Conservation (phyloP, 2,888 invertebrate genomes). For the Ditylenchus weischeri region DNA sequence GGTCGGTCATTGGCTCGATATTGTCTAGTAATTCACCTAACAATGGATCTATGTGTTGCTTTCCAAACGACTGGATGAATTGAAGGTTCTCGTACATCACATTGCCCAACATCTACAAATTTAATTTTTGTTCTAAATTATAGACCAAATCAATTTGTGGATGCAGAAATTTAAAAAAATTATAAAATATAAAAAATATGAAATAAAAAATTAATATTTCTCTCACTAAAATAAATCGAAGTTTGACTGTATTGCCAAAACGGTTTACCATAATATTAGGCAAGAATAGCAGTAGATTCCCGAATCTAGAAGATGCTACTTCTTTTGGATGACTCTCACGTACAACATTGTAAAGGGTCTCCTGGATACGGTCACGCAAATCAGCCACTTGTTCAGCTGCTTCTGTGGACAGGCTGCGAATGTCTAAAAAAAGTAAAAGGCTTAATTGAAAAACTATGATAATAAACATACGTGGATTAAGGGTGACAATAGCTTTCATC, state of each 20-base stretch:
- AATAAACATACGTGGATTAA: constrained; percentile 50
- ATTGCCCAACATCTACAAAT: constrained; percentile 49
- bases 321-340: constrained; percentile 58
- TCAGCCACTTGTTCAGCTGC: constrained; percentile 54
- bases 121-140: not conserved
- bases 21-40: constrained; percentile 48
- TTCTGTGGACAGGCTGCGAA: constrained; percentile 48
- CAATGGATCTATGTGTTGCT: constrained; percentile 46
- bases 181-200: no score
- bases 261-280: constrained; percentile 51
- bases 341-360: constrained; percentile 53
- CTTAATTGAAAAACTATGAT: not conserved
- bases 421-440: constrained; percentile 35
- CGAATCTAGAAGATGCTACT: constrained; percentile 55
- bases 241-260: no score
- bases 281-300: constrained; percentile 53
- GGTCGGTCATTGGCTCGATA: constrained; percentile 33
- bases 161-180: not conserved
- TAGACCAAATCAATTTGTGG: constrained; percentile 2
- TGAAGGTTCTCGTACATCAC: constrained; percentile 54
- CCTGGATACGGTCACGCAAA: constrained; percentile 53
- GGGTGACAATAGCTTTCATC: constrained; percentile 53
- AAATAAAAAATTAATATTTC: no score
- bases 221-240: no score
- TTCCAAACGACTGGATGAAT: constrained; percentile 53